Conservation (phyloP, 2,888 invertebrate genomes). For the Dromius quadrimaculatus region DNA sequence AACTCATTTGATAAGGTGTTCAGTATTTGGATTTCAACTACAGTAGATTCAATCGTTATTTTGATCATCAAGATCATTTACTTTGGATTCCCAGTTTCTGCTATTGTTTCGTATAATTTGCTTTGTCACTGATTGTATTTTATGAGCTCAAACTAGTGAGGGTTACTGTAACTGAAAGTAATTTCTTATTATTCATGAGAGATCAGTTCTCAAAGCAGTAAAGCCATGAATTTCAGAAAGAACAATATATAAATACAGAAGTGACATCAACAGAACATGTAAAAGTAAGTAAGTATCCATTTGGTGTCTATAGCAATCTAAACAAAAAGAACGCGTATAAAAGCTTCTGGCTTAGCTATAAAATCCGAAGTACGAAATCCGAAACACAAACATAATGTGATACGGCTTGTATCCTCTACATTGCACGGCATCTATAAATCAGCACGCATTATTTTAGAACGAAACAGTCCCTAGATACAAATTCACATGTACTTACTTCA, state of each 20-base stretch:
- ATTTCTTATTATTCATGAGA: too few species aligned
- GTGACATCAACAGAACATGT: conserved; percentile 26
- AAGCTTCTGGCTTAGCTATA: conserved; percentile 33
- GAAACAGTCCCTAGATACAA: conserved; percentile 13
- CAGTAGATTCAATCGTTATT: too few species aligned
- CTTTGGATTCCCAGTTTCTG: too few species aligned
- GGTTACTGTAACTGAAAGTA: too few species aligned
- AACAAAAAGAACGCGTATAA: conserved; percentile 32
- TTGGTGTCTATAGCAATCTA: conserved; percentile 30
- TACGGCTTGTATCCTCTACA: conserved; percentile 34
- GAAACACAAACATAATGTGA: conserved; percentile 39
- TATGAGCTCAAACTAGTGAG: too few species aligned
- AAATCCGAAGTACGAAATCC: conserved; percentile 23
- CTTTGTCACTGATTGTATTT: too few species aligned
- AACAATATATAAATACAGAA: conserved; percentile 29
- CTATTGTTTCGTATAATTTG: too few species aligned
- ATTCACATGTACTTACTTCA: conserved; percentile 25
- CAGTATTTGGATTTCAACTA: too few species aligned
- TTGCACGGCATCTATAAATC: conserved; percentile 43
- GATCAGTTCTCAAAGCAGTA: too few species aligned
- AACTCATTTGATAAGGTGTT: too few species aligned
- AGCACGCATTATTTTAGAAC: conserved; percentile 45
- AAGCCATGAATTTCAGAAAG: conserved; percentile 16
- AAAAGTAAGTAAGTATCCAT: conserved; percentile 33
- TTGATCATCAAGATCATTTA: too few species aligned